A percentile compares a stretch with the other conserved stretches of the same genome.
Evolutionary conservation across 2,797 vertebrate genomes (phyloP).

Genomic region (Dallia pectoralis): DNA sequence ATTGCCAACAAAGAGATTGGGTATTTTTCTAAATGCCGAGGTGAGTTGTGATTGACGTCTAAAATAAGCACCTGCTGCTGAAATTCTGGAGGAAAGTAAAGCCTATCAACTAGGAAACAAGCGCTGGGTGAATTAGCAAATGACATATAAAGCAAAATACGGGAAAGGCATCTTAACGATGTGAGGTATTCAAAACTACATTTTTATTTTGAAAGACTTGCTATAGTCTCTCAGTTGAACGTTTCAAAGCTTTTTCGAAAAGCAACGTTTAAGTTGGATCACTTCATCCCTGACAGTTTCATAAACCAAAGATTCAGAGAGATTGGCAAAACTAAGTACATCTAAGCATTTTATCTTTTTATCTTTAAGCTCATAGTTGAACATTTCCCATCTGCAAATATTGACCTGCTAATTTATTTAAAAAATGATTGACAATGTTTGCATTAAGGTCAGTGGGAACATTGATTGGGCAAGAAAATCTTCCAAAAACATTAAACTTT

Average conservation of each 20-base stretch:
- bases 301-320: background rate
- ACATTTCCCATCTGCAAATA: background rate
- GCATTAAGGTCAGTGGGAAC: background rate
- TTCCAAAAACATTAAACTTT: background rate
- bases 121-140: constrained; percentile 12
- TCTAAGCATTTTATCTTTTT: constrained; percentile 3
- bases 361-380: background rate
- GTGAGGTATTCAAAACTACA: constrained; percentile 21
- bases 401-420: background rate
- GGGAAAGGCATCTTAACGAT: background rate
- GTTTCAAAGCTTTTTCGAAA: constrained; percentile 11
- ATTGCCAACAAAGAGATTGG: constrained; percentile 54
- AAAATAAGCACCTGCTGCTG: constrained; percentile 61
- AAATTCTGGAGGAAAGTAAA: constrained; percentile 43
- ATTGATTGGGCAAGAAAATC: background rate
- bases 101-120: constrained; percentile 23
- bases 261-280: constrained; percentile 21
- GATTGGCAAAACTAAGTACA: background rate
- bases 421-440: no score
- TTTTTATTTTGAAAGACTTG: constrained; percentile 34
- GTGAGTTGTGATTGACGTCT: constrained; percentile 66
- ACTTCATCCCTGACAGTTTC: background rate
- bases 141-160: constrained; percentile 3
- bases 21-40: constrained; percentile 62
- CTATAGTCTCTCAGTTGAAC: constrained; percentile 11